Conservation (phyloP, 2,888 invertebrate species). For the Empis livida region DNA sequence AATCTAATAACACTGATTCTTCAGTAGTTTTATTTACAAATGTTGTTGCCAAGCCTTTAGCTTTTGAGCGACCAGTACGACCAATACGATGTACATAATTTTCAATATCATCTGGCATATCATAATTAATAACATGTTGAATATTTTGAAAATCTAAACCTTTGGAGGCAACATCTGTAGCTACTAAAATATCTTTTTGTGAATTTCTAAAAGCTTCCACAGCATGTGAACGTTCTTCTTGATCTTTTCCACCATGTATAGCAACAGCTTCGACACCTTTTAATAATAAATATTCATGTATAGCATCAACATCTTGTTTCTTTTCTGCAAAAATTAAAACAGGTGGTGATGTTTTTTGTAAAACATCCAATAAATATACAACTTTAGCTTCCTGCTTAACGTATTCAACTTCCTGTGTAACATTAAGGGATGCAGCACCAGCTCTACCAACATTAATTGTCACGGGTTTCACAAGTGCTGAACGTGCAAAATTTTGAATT, state of each 20-base stretch:
- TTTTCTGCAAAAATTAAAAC: constrained; percentile 98
- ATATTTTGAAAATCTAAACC: constrained; percentile 96
- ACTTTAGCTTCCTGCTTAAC: constrained; percentile 93
- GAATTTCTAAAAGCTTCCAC: constrained; percentile 86
- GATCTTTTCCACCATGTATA: constrained; percentile 98
- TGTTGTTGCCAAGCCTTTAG: constrained; percentile 89
- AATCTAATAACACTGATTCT: constrained; percentile 83
- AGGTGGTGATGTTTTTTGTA: constrained; percentile 93
- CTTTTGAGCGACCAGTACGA: constrained; percentile 83
- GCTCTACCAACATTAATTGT: constrained; percentile 98
- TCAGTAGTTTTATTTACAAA: constrained; percentile 92
- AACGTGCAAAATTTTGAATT: constrained; percentile 76
- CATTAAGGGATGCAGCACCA: constrained; percentile 94
- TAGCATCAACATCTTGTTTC: constrained; percentile 98
- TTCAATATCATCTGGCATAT: constrained; percentile 99
- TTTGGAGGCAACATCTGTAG: constrained; percentile 98
- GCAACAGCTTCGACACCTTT: constrained; percentile 98
- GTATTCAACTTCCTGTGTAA: constrained; percentile 91
- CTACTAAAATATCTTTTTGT: constrained; percentile 93
- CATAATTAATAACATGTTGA: constrained; percentile 98
- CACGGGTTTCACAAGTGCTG: constrained; percentile 90
- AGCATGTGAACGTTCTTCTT: constrained; percentile 89
- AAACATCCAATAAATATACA: constrained; percentile 81
- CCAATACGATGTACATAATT: constrained; percentile 72
- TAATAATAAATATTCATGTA: constrained; percentile 91